phyloP scores from a whole-genome alignment of 2,113 vertebrate genomes.

The Hippopotamus amphibius region DNA sequence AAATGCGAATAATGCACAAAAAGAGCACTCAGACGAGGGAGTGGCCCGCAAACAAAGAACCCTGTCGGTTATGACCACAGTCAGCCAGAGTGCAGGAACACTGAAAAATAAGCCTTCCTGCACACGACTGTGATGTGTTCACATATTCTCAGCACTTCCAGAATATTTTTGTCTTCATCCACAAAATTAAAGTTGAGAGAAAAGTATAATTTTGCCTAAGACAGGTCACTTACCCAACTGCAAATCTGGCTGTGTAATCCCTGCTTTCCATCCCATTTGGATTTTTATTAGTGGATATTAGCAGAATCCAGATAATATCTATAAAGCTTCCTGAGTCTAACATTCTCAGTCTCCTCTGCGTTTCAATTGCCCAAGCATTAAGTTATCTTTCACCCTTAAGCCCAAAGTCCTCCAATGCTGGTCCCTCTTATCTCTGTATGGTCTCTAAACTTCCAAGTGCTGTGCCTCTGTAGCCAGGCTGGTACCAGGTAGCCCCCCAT shows the following conservation, averaged over 20 bases:
- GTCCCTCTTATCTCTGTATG: not conserved
- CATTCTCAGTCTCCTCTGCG: not conserved
- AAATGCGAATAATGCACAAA: not conserved
- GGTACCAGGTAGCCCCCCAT: not conserved
- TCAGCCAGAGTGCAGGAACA: not conserved
- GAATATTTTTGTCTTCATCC: not conserved
- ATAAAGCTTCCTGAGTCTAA: not conserved
- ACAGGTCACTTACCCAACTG: not conserved
- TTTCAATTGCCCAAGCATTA: not conserved
- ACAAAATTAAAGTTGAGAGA: not conserved
- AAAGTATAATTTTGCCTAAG: not conserved
- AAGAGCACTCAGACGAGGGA: not conserved
- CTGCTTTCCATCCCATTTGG: not conserved
- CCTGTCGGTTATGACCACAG: rapidly evolving
- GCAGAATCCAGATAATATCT: not conserved
- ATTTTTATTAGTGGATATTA: not conserved
- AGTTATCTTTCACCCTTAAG: not conserved
- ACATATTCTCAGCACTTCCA: not conserved
- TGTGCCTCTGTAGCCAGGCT: not conserved
- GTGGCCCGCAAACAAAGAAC: not conserved
- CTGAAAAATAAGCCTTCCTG: not conserved
- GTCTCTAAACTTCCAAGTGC: not conserved
- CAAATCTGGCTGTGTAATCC: not conserved
- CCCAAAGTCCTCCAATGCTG: not conserved
- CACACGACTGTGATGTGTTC: not conserved